A percentile compares a stretch with the other conserved stretches of the same genome.
phyloP scores from a whole-genome alignment of 2,888 invertebrate genomes.

The Encarsia formosa region DNA sequence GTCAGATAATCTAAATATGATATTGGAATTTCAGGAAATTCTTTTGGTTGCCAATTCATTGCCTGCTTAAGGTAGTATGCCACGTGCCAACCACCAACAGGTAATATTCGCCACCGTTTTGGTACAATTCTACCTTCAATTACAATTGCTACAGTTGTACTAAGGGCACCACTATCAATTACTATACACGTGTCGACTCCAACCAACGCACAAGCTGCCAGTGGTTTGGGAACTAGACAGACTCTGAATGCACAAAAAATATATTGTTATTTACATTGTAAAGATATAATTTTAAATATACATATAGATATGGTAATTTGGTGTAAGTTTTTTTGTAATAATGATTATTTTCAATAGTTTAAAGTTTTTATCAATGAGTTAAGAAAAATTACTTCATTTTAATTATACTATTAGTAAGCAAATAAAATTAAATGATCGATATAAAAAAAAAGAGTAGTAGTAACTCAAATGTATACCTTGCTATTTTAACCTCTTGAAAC shows the following conservation, averaged over 20 bases:
- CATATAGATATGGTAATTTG: not conserved
- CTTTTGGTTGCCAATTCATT: conserved; percentile 48
- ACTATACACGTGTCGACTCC: conserved; percentile 50
- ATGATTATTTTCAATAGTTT: conserved; percentile 7
- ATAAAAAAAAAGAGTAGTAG: conserved; percentile 1
- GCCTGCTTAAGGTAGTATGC: conserved; percentile 50
- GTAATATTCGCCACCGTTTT: conserved; percentile 45
- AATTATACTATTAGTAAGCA: too few relatives aligned
- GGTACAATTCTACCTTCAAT: conserved; percentile 49
- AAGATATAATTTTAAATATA: too few relatives aligned
- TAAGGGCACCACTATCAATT: conserved; percentile 51
- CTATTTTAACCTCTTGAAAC: conserved; percentile 50
- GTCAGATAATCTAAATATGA: conserved; percentile 47
- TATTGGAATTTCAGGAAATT: conserved; percentile 48
- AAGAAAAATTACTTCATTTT: too few relatives aligned
- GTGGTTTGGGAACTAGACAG: conserved; percentile 49
- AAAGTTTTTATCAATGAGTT: conserved; percentile 2
- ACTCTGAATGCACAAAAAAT: conserved; percentile 37
- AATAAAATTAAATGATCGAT: too few relatives aligned
- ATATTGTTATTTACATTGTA: not conserved
- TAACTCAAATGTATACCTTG: conserved; percentile 41
- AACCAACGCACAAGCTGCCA: conserved; percentile 49
- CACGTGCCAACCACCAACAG: conserved; percentile 52
- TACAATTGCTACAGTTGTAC: conserved; percentile 50
- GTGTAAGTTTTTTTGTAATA: not conserved